Base-by-base conservation (phyloP, 2,113 vertebrate genomes). In the Eidolon helvum region DNA sequence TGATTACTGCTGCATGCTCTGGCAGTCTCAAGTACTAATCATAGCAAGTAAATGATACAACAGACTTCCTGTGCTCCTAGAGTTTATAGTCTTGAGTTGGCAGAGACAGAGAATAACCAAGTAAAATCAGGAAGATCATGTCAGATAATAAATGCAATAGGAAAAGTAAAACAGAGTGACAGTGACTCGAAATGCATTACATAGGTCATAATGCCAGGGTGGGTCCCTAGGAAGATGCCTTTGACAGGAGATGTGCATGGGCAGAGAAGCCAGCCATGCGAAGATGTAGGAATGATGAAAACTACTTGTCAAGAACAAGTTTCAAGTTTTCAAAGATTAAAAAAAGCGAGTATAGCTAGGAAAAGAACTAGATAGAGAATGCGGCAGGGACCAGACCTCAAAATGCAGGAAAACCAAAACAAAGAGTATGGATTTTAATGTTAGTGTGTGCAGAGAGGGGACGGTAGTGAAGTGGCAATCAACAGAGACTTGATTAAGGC, bases 401-500 rank as follows among this genome's bases (percentile, higher is more conserved):
- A 43, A 88, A 91, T 18, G 22, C 30, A 75, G 40, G 74, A 63
- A 71, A 90, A 28, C 22, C 11, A 0, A 14, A 9, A 57, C 38
- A 28, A 24, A 26, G 4, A 28, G 16, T 19, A 3, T 50, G 15
- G 8, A 24, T 35, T 66, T 93, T 24, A 38, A 38, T 6, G 8
- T 7, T 9, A 30, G 19, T 69, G 33, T 57, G 2, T 18, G 3
- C 26, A 82, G 75, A 74, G 24, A 50, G 9, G n/a, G 6, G 28
- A 10, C 1, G 1, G 1, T 7, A 28, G 24, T 57, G 33, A 86
- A 28, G 55, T 19, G 7, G 2, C 7, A 5, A 0, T 50, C 5
- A n/a, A 8, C 24, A 71, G 50, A 55, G 4, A 24, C 1, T 15
- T 19, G 28, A 24, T 15, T 4, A 19, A 30, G 48, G 38, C 11